phyloP scores from a whole-genome alignment of 2,113 vertebrate species.

The Nesogale talazaci region DNA sequence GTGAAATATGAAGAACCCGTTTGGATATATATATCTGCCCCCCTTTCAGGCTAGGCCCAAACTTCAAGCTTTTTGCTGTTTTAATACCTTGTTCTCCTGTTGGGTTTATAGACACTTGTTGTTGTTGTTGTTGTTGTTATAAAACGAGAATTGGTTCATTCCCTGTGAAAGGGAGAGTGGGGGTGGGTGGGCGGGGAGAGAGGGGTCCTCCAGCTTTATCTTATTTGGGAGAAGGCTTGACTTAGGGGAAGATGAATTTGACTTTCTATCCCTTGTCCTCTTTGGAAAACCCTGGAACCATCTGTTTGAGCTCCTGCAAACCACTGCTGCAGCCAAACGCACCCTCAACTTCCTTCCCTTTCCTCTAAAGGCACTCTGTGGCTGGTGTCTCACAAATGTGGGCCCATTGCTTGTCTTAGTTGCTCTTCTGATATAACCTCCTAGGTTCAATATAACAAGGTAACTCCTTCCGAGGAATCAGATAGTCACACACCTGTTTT shows the following conservation, averaged over 20 bases:
- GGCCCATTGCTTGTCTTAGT: background rate
- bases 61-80: conserved; percentile 23
- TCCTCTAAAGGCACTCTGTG: background rate
- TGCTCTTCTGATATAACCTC: conserved; percentile 16
- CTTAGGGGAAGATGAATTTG: background rate
- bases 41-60: conserved; percentile 5
- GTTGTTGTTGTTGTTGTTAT: conserved; percentile 46
- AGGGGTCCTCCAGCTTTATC: conserved; percentile 7
- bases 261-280: conserved; percentile 55
- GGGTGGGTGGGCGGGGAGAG: too few species aligned
- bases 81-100: conserved; percentile 28
- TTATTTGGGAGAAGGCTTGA: conserved; percentile 21
- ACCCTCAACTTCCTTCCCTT: conserved; percentile 46
- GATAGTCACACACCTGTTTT: conserved; percentile 33
- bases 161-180: background rate
- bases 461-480: background rate
- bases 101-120: too few species aligned
- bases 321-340: conserved; percentile 41
- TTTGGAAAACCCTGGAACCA: conserved; percentile 62
- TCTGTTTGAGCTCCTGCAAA: conserved; percentile 34
- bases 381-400: conserved; percentile 3
- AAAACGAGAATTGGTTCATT: conserved; percentile 41
- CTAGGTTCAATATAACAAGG: background rate
- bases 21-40: conserved; percentile 13
- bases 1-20: conserved; percentile 69